Conservation (phyloP, 2,888 invertebrate genomes). For the Prostheceraeus crozeri region DNA sequence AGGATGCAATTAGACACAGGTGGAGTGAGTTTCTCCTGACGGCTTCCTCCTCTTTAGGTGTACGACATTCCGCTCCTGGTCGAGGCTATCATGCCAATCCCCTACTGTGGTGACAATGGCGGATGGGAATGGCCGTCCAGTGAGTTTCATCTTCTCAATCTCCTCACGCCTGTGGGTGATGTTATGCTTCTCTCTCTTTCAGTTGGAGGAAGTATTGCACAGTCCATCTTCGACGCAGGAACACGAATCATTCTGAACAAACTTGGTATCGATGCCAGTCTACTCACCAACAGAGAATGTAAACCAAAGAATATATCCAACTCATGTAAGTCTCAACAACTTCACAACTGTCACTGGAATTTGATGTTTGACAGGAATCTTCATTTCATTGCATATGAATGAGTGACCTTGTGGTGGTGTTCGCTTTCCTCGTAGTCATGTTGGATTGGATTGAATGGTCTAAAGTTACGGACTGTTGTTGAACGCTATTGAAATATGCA, state of each 20-base stretch:
- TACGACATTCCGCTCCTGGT: constrained; percentile 11
- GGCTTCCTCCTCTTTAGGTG: too few species aligned
- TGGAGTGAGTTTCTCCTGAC: too few species aligned
- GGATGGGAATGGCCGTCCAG: neutral
- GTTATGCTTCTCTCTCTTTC: neutral
- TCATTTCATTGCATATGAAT: too few species aligned
- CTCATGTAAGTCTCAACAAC: too few species aligned
- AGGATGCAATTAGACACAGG: too few species aligned
- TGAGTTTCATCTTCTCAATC: neutral
- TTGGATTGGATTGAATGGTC: too few species aligned
- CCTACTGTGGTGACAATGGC: constrained; percentile 14
- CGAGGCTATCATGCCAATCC: constrained; percentile 25
- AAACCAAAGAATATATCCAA: neutral
- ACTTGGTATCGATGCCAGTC: neutral
- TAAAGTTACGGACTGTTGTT: too few species aligned
- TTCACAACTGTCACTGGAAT: too few species aligned
- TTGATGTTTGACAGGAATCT: too few species aligned
- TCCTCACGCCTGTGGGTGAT: neutral
- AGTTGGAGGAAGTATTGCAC: constrained; percentile 16
- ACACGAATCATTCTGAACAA: constrained; percentile 28
- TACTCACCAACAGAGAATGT: constrained; percentile 1
- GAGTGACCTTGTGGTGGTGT: too few species aligned
- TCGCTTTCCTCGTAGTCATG: too few species aligned
- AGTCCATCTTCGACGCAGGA: constrained; percentile 27
- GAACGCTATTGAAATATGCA: too few species aligned